phyloP scores from a whole-genome alignment of 2,113 vertebrate genomes.

The pig (Sus scrofa) region T2T-Sscrofa CM000826.6:138960001-138960500 shows the following conservation, averaged over 20 bases:
- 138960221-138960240: background rate
- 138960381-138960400: background rate
- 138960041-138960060: conserved; percentile 69
- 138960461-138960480: background rate
- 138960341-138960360: background rate
- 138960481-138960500: background rate
- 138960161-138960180: conserved; percentile 55
- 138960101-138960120: conserved; percentile 66
- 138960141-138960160: conserved; percentile 43
- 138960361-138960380: background rate
- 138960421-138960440: background rate
- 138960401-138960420: background rate
- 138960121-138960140: conserved; percentile 66
- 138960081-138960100: conserved; percentile 51
- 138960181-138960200: conserved; percentile 55
- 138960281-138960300: conserved; percentile 39
- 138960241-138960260: background rate
- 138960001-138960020: conserved; percentile 63
- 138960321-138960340: conserved; percentile 8
- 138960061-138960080: conserved; percentile 64
- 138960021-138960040: conserved; percentile 77
- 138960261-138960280: background rate
- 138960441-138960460: background rate
- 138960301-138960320: conserved; percentile 12
- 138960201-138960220: background rate